Evolutionary conservation across 2,797 vertebrate genomes (phyloP).

Genomic region (Intellagama lesueurii): DNA sequence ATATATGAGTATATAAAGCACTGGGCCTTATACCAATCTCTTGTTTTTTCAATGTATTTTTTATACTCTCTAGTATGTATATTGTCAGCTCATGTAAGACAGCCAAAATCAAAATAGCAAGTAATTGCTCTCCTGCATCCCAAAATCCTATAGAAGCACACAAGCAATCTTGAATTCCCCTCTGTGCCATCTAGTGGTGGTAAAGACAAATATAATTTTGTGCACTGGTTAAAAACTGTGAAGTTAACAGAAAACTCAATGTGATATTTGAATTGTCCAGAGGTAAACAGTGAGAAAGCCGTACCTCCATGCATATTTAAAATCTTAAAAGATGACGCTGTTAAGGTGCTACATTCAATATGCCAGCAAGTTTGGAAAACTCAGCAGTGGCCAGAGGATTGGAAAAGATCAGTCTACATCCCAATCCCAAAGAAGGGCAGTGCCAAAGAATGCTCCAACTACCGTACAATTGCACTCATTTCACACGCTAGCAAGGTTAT

Average conservation of each 20-base stretch:
- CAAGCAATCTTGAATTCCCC: neutral
- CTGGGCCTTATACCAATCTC: neutral
- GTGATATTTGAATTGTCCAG: too few species aligned
- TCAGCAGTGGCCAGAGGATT: too few species aligned
- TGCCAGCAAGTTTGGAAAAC: too few species aligned
- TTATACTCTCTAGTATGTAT: neutral
- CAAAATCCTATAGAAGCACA: neutral
- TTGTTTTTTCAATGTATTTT: neutral
- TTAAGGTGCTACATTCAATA: too few species aligned
- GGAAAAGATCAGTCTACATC: too few species aligned
- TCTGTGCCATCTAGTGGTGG: constrained; percentile 24
- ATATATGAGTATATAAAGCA: neutral
- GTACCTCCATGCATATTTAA: too few species aligned
- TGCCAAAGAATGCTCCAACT: too few species aligned
- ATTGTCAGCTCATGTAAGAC: neutral
- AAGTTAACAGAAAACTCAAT: neutral
- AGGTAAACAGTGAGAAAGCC: too few species aligned
- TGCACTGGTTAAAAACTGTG: neutral
- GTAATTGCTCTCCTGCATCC: neutral
- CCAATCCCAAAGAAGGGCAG: too few species aligned
- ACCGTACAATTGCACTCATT: too few species aligned
- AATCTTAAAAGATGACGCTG: too few species aligned
- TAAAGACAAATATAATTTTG: neutral
- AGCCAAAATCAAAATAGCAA: neutral
- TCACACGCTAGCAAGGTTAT: too few species aligned